These are phyloP conservation scores for Coenobita brevimanus DNA, from an alignment of 1,140 invertebrate species.

Conservation along the genomic window DNA sequence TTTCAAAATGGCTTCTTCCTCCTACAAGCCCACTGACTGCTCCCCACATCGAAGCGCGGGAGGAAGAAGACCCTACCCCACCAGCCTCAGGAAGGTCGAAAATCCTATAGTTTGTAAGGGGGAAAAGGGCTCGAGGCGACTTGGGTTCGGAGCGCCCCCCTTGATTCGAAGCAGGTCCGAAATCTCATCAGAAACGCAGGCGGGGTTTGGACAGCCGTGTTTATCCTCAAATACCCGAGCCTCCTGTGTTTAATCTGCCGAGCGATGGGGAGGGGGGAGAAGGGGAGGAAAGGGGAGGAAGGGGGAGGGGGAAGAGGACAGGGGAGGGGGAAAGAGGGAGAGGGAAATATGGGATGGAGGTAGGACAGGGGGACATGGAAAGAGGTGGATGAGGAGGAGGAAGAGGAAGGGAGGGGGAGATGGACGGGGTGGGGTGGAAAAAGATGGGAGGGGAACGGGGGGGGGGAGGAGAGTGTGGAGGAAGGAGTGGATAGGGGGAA, in stretches of 20 bases:
- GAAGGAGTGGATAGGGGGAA: no score
- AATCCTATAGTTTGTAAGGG: not conserved
- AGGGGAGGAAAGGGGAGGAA: not conserved
- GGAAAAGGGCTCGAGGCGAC: not conserved
- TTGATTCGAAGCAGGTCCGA: not conserved
- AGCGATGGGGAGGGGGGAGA: not conserved
- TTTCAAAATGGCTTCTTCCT: slow-evolving; percentile 49
- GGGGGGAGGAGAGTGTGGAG: not conserved
- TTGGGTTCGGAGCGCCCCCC: no score
- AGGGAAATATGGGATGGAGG: not conserved
- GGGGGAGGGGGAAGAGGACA: slow-evolving; percentile 21
- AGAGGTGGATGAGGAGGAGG: not conserved
- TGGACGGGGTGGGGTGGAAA: not conserved
- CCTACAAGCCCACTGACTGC: not conserved
- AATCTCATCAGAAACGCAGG: slow-evolving; percentile 56
- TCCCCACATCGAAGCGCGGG: slow-evolving; percentile 13
- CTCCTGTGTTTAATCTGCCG: slow-evolving; percentile 42
- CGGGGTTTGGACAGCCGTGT: slow-evolving; percentile 57
- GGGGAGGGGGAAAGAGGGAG: not conserved
- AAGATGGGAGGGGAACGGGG: not conserved
- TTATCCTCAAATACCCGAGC: slow-evolving; percentile 55
- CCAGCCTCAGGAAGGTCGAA: not conserved
- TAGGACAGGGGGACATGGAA: not conserved
- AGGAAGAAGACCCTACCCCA: not conserved
- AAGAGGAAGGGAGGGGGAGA: not conserved